Conservation (phyloP, 2,797 vertebrate genomes). For the Oryzias sinensis region DNA sequence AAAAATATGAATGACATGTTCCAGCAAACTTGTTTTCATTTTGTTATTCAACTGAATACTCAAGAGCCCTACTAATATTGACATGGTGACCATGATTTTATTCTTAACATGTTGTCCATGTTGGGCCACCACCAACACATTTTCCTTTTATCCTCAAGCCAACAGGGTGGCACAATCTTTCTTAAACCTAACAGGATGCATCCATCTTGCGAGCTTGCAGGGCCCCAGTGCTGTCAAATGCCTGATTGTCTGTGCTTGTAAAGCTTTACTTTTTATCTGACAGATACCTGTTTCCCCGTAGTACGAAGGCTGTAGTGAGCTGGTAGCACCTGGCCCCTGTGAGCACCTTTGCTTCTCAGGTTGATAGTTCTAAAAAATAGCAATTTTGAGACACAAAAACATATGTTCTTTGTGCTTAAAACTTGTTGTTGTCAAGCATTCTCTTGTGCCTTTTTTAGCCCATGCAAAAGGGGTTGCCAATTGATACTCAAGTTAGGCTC, state of each 20-base stretch:
- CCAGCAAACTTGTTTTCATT: constrained; percentile 1
- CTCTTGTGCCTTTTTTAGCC: background rate
- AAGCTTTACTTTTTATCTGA: background rate
- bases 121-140: background rate
- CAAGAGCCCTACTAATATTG: background rate
- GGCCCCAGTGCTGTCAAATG: background rate
- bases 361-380: background rate
- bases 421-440: background rate
- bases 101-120: background rate
- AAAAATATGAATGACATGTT: too few species aligned
- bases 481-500: background rate
- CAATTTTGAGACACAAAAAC: background rate
- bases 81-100: background rate
- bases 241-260: background rate
- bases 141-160: background rate
- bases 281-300: background rate
- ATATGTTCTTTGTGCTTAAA: background rate
- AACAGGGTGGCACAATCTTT: too few species aligned
- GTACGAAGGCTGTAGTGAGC: background rate
- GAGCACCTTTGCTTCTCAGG: background rate
- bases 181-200: background rate
- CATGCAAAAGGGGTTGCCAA: background rate
- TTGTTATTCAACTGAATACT: background rate
- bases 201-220: background rate
- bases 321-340: background rate